Conservation (phyloP, 2,888 invertebrate species). For the Tigriopus californicus region DNA sequence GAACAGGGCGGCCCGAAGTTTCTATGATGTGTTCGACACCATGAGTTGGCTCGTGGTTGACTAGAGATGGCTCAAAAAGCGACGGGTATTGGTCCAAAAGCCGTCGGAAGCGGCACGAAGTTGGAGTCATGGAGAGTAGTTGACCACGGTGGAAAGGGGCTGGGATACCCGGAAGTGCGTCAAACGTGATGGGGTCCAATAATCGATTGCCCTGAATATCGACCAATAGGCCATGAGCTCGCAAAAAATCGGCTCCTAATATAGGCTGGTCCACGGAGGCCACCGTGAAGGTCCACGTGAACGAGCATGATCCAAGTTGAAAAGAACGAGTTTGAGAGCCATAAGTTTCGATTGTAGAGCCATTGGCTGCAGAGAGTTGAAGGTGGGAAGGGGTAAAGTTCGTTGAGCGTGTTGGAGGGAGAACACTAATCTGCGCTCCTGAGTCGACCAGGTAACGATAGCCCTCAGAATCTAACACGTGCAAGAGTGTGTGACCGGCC, state of each 20-base stretch:
- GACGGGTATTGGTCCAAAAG: no score
- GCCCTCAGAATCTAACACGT: no score
- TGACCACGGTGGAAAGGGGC: not conserved
- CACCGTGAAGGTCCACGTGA: not conserved
- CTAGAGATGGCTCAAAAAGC: no score
- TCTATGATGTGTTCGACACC: no score
- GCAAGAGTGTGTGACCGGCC: no score
- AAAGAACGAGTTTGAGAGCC: not conserved
- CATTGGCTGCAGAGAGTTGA: not conserved
- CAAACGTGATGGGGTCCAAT: not conserved
- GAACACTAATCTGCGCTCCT: no score
- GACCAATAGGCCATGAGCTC: conserved; percentile 27
- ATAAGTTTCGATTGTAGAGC: not conserved
- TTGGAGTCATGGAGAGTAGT: no score
- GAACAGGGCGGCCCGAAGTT: not conserved
- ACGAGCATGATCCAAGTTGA: not conserved
- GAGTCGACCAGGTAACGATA: no score
- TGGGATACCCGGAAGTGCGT: not conserved
- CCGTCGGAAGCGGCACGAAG: no score
- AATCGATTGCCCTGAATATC: not conserved
- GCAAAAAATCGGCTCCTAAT: conserved; percentile 26
- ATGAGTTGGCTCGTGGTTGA: no score
- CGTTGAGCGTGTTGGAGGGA: not conserved
- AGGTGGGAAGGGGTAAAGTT: not conserved
- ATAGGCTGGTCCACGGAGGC: conserved; percentile 19